Percentiles rank a stretch among this genome's conserved stretches.
phyloP scores from a whole-genome alignment of 1,140 invertebrate species.

The Harpegnathos saltator region DNA sequence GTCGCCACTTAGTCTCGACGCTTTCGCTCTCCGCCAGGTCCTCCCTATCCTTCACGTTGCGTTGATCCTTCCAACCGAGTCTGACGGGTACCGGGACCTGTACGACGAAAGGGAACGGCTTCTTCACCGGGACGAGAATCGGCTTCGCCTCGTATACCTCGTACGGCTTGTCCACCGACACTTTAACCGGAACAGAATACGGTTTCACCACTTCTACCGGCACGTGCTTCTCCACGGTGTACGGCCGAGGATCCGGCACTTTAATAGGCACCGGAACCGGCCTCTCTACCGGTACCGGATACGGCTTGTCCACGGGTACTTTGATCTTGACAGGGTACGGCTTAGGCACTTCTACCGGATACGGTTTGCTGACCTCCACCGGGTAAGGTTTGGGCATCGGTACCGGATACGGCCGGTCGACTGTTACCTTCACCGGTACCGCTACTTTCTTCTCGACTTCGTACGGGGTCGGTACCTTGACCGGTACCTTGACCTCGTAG shows the following conservation, averaged over 20 bases:
- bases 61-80: slow-evolving; percentile 8
- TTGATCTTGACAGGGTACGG: slow-evolving; percentile 88
- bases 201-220: slow-evolving; percentile 60
- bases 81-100: slow-evolving; percentile 52
- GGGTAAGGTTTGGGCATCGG: slow-evolving; percentile 86
- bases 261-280: slow-evolving; percentile 88
- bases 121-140: slow-evolving; percentile 45
- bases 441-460: slow-evolving; percentile 88
- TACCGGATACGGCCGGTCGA: slow-evolving; percentile 88
- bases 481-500: slow-evolving; percentile 88
- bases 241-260: slow-evolving; percentile 82
- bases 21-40: neutral
- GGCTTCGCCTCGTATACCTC: slow-evolving; percentile 82
- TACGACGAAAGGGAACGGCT: slow-evolving; percentile 60
- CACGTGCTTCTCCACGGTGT: slow-evolving; percentile 48
- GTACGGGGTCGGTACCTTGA: slow-evolving; percentile 88
- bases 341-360: slow-evolving; percentile 90
- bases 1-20: neutral
- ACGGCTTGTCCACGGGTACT: slow-evolving; percentile 88
- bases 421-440: slow-evolving; percentile 87
- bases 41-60: neutral
- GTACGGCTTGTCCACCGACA: slow-evolving; percentile 87
- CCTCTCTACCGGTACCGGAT: slow-evolving; percentile 88
- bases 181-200: slow-evolving; percentile 83
- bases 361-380: slow-evolving; percentile 90